Conservation (phyloP, 2,888 invertebrate species). For the Boloria euphrosyne region DNA sequence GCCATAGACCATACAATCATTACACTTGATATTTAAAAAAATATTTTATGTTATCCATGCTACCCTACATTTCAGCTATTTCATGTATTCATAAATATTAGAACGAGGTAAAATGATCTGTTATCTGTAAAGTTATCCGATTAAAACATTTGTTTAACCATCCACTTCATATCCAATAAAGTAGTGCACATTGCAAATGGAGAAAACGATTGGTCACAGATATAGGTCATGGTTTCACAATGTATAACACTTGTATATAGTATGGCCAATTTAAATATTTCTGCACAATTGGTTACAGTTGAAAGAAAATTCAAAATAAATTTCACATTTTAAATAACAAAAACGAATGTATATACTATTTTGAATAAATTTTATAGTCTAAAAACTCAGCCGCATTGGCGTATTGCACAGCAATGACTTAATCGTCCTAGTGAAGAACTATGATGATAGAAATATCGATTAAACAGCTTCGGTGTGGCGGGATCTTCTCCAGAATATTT, state of each 20-base stretch:
- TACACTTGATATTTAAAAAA: slow-evolving; percentile 23
- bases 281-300: no score
- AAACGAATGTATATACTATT: neutral
- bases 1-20: slow-evolving; percentile 56
- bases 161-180: no score
- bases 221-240: no score
- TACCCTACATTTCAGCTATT: neutral
- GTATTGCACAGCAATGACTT: slow-evolving; percentile 21
- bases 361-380: slow-evolving; percentile 2
- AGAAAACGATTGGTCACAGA: no score
- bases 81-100: neutral
- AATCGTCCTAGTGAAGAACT: slow-evolving; percentile 21
- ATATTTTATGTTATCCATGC: neutral
- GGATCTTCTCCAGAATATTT: no score
- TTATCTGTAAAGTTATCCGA: no score
- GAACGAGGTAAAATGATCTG: neutral
- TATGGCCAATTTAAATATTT: no score
- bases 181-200: no score
- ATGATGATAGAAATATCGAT: neutral
- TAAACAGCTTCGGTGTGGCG: no score
- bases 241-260: no score
- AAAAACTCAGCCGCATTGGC: slow-evolving; percentile 19
- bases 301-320: no score
- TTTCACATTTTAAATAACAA: slow-evolving; percentile 2
- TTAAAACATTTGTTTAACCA: no score